Evolutionary conservation across 2,888 invertebrate species (phyloP).

Genomic region (Zaprionus obscuricornis): DNA sequence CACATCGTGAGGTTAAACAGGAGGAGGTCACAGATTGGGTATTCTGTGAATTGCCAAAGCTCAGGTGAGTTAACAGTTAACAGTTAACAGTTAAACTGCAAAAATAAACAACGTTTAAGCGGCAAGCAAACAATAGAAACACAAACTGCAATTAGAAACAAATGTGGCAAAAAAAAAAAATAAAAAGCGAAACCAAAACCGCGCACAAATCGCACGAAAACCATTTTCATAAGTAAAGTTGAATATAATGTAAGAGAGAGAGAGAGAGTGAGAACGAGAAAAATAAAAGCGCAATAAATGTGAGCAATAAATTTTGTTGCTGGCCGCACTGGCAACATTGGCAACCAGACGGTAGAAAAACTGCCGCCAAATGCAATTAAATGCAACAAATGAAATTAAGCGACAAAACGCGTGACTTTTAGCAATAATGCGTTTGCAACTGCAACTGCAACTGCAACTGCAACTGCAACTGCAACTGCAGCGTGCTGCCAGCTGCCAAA

Average conservation of each 20-base stretch:
- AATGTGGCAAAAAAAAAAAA: slow-evolving; percentile 36
- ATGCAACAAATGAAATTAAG: slow-evolving; percentile 73
- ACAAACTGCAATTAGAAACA: slow-evolving; percentile 55
- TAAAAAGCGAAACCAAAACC: slow-evolving; percentile 35
- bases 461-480: background rate
- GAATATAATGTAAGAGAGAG: no score
- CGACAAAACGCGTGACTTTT: slow-evolving; percentile 59
- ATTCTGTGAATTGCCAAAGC: slow-evolving; percentile 89
- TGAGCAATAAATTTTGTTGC: slow-evolving; percentile 49
- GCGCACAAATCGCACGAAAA: slow-evolving; percentile 38
- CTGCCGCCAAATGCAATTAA: slow-evolving; percentile 63
- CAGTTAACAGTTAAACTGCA: no score
- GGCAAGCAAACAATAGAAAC: background rate
- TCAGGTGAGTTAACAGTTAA: slow-evolving; percentile 84
- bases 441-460: background rate
- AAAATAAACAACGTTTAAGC: slow-evolving; percentile 1
- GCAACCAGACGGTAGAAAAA: slow-evolving; percentile 8
- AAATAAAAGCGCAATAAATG: slow-evolving; percentile 58
- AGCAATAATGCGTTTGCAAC: slow-evolving; percentile 31
- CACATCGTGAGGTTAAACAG: slow-evolving; percentile 88
- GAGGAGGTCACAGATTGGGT: slow-evolving; percentile 93
- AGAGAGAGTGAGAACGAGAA: no score
- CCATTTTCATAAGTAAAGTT: slow-evolving; percentile 51
- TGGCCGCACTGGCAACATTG: slow-evolving; percentile 3
- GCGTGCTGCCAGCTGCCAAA: slow-evolving; percentile 20